phyloP scores from a whole-genome alignment of 2,888 invertebrate species.

The Eupeodes luniger region DNA sequence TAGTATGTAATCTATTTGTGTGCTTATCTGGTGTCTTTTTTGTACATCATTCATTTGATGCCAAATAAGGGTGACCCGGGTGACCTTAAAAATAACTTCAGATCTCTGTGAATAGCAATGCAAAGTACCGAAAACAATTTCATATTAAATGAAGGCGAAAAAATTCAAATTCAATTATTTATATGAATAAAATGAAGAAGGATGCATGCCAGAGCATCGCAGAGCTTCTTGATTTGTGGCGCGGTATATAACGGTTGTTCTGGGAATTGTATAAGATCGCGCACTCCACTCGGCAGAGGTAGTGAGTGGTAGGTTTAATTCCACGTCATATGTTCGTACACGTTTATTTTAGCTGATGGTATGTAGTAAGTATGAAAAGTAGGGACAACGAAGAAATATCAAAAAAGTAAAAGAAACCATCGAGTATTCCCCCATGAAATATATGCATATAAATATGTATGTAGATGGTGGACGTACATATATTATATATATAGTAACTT shows the following conservation, averaged over 20 bases:
- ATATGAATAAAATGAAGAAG: constrained; percentile 72
- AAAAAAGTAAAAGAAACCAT: constrained; percentile 32
- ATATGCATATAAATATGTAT: constrained; percentile 9
- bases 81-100: constrained; percentile 20
- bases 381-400: constrained; percentile 33
- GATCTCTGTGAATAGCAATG: constrained; percentile 66
- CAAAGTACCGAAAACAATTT: constrained; percentile 69
- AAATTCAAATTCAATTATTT: constrained; percentile 76
- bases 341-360: constrained; percentile 53
- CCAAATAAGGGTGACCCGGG: constrained; percentile 26
- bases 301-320: constrained; percentile 59
- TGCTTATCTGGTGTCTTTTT: background rate
- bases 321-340: constrained; percentile 72
- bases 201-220: constrained; percentile 70
- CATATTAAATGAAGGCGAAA: constrained; percentile 54
- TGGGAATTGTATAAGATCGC: constrained; percentile 64
- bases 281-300: constrained; percentile 16
- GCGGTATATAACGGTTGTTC: constrained; percentile 46
- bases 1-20: too few species aligned
- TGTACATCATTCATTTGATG: background rate
- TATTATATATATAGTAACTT: constrained; percentile 25
- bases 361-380: background rate
- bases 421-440: constrained; percentile 58
- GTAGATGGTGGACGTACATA: background rate
- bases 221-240: constrained; percentile 58